Evolutionary conservation across 2,113 vertebrate species (phyloP).

Genomic region (Xiphorhynchus elegans): DNA sequence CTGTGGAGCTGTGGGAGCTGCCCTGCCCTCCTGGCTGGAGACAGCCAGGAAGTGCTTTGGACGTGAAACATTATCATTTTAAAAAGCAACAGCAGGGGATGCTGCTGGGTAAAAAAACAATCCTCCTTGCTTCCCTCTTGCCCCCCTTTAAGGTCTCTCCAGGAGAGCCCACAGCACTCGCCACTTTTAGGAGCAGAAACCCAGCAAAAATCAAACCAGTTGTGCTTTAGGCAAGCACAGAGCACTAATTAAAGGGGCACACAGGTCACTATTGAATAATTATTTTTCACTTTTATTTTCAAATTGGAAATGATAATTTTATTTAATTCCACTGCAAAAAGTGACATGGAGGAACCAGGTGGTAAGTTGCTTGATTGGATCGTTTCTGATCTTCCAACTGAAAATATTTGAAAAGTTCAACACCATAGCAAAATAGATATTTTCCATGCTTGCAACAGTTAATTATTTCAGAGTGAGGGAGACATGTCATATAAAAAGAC

Average conservation of each 20-base stretch:
- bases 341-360: neutral
- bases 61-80: neutral
- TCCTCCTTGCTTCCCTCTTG: neutral
- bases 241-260: neutral
- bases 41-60: rapidly evolving
- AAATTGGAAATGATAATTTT: neutral
- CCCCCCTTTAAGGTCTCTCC: neutral
- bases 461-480: constrained; percentile 20
- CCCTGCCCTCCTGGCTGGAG: neutral
- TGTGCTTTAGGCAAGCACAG: neutral
- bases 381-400: neutral
- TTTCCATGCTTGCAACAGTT: constrained; percentile 14
- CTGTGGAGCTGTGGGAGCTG: neutral
- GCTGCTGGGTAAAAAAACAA: neutral
- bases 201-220: neutral
- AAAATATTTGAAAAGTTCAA: constrained; percentile 18
- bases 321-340: neutral
- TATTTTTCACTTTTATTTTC: constrained; percentile 31
- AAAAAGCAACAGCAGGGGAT: constrained; percentile 5
- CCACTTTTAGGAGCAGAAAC: neutral
- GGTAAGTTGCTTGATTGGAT: neutral
- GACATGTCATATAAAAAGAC: neutral
- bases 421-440: neutral
- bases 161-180: neutral
- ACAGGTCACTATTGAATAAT: neutral